Conservation (phyloP, 2,888 invertebrate genomes). For the Idaea dimidiata region DNA sequence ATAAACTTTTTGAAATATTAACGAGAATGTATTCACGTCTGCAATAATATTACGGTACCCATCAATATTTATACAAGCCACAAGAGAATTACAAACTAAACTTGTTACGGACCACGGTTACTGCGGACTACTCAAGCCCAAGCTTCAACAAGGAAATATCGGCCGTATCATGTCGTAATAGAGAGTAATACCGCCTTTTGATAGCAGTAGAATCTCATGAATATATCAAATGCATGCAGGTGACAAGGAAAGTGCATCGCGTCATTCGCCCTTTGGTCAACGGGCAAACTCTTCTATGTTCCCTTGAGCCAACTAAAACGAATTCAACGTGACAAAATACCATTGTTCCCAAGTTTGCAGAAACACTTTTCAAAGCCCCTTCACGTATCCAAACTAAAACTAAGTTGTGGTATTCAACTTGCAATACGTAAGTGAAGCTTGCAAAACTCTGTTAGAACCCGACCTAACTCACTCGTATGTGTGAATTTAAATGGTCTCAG, state of each 20-base stretch:
- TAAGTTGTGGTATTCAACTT: slow-evolving; percentile 23
- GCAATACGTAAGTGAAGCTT: slow-evolving; percentile 4
- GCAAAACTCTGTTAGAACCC: background rate
- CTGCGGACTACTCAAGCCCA: slow-evolving; percentile 13
- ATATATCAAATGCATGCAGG: slow-evolving; percentile 39
- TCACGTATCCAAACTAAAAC: slow-evolving; percentile 21
- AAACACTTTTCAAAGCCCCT: slow-evolving; percentile 19
- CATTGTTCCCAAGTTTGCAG: slow-evolving; percentile 14
- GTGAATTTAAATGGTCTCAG: slow-evolving; percentile 1
- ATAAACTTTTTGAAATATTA: background rate
- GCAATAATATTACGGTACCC: slow-evolving; percentile 22
- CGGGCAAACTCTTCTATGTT: slow-evolving; percentile 28
- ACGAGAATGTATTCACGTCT: slow-evolving; percentile 16
- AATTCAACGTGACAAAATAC: slow-evolving; percentile 19
- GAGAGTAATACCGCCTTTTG: slow-evolving; percentile 29
- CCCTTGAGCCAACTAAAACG: slow-evolving; percentile 21
- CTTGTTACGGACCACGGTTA: slow-evolving; percentile 27
- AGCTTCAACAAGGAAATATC: slow-evolving; percentile 26
- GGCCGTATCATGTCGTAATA: slow-evolving; percentile 25
- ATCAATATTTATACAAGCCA: slow-evolving; percentile 36
- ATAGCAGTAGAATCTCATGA: slow-evolving; percentile 35
- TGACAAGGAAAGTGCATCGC: slow-evolving; percentile 40
- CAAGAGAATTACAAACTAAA: slow-evolving; percentile 35
- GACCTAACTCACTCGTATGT: background rate
- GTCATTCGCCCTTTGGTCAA: slow-evolving; percentile 33